Conservation (phyloP, 2,797 vertebrate species). For the Garrulus glandarius region DNA sequence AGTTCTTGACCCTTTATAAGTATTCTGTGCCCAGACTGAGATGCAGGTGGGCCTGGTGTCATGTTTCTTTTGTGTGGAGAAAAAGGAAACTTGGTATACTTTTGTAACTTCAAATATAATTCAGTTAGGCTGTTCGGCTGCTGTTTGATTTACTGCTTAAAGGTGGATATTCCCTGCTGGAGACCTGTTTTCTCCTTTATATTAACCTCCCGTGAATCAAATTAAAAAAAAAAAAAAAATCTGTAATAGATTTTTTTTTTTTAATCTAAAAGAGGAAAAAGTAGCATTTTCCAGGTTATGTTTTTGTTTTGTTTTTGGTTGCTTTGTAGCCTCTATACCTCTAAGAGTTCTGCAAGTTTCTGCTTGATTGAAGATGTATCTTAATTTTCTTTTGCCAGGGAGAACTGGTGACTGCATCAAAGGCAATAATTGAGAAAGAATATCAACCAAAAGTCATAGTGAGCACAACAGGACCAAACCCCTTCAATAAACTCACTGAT, state of each 20-base stretch:
- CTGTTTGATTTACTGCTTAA: background rate
- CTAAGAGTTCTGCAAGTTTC: background rate
- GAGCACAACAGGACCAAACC: conserved; percentile 94
- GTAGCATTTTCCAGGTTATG: background rate
- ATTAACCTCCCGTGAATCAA: background rate
- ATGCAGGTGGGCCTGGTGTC: background rate
- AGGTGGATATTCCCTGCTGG: conserved; percentile 11
- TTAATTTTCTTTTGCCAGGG: conserved; percentile 78
- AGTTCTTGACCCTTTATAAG: background rate
- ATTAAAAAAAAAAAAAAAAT: background rate
- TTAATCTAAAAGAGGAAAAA: background rate
- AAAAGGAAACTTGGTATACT: background rate
- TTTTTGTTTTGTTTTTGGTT: background rate
- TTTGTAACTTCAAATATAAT: background rate
- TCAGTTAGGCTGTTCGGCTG: background rate
- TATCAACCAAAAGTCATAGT: conserved; percentile 94
- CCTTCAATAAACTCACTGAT: conserved; percentile 94
- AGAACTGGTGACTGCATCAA: conserved; percentile 95
- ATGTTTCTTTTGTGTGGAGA: background rate
- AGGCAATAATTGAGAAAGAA: conserved; percentile 98
- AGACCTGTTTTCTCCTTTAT: background rate
- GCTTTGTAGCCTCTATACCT: background rate
- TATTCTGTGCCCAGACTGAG: background rate
- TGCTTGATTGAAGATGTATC: background rate
- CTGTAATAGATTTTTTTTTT: background rate